Evolutionary conservation across 2,113 vertebrate species (phyloP).

Genomic region (Psephotus haematonotus): DNA sequence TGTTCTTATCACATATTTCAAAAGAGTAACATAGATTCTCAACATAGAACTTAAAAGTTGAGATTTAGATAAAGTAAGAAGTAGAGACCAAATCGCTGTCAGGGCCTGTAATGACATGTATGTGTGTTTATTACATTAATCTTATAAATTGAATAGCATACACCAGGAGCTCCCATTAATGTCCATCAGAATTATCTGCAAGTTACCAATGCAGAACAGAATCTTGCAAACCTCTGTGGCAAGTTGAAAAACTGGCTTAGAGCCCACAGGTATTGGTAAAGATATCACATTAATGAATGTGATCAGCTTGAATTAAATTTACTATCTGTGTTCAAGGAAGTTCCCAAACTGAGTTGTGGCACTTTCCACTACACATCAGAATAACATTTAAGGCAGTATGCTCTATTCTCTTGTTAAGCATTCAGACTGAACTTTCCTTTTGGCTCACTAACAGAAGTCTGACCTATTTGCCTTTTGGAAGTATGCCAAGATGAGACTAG

Average conservation of each 20-base stretch:
- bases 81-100: background rate
- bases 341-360: constrained; percentile 38
- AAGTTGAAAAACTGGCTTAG: background rate
- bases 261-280: background rate
- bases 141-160: background rate
- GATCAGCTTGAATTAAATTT: constrained; percentile 23
- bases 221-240: background rate
- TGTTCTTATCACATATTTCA: background rate
- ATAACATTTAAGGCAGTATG: constrained; percentile 25
- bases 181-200: background rate
- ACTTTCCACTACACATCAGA: constrained; percentile 19
- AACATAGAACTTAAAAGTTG: background rate
- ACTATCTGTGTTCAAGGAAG: constrained; percentile 44
- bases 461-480: constrained; percentile 58
- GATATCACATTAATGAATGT: constrained; percentile 18
- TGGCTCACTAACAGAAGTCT: constrained; percentile 55
- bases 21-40: background rate
- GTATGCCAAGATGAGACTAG: constrained; percentile 54
- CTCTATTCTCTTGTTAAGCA: constrained; percentile 34
- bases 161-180: background rate
- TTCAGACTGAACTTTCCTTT: constrained; percentile 44
- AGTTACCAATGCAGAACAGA: background rate
- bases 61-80: background rate
- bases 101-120: background rate
- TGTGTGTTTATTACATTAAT: background rate